phyloP scores from a whole-genome alignment of 2,888 invertebrate species.

The Pogonocherus hispidulus region DNA sequence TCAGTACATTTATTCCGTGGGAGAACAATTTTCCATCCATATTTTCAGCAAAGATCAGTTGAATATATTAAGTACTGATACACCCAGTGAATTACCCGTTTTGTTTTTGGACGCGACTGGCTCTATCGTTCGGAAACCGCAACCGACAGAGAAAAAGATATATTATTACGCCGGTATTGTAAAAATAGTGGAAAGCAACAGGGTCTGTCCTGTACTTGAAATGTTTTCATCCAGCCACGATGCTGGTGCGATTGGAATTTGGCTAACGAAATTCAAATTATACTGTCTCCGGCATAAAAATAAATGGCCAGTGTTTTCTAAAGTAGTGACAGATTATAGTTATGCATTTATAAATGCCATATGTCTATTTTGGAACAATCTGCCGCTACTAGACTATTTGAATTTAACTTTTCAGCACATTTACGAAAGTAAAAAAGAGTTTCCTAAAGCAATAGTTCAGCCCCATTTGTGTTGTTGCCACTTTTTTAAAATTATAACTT shows the following conservation, averaged over 20 bases:
- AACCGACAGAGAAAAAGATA: neutral
- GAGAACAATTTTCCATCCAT: neutral
- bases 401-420: neutral
- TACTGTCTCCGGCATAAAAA: neutral
- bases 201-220: neutral
- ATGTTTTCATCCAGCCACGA: neutral
- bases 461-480: neutral
- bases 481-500: neutral
- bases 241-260: neutral
- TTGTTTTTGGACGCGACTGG: no score
- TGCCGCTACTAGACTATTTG: neutral
- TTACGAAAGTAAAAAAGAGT: neutral
- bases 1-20: neutral
- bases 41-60: neutral
- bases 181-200: neutral
- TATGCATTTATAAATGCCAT: neutral
- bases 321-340: neutral
- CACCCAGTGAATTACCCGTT: no score
- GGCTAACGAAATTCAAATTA: neutral
- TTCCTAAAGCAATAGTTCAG: neutral
- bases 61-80: no score
- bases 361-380: neutral
- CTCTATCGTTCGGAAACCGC: neutral
- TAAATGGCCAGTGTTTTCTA: neutral
- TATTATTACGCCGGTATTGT: neutral